Percentiles rank a stretch among this genome's conserved stretches.
Evolutionary conservation across 2,888 invertebrate species (phyloP).

Genomic region (Polymixis flavicincta): DNA sequence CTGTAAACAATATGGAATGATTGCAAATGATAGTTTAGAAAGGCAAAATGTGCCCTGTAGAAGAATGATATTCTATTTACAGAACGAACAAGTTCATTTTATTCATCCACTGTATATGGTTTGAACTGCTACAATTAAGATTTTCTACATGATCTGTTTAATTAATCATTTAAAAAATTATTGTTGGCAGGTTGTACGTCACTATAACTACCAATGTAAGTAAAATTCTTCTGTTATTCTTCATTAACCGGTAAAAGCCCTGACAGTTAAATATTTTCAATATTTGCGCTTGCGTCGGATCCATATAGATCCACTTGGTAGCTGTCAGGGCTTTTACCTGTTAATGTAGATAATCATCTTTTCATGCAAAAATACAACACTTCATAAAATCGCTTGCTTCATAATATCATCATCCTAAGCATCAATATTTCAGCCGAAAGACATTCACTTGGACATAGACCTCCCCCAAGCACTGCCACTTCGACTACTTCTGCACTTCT

Average conservation of each 20-base stretch:
- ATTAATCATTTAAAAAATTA: not conserved
- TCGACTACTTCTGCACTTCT: not conserved
- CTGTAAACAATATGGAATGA: not conserved
- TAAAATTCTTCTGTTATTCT: not conserved
- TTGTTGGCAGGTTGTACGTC: slow-evolving; percentile 32
- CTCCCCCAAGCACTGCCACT: too few species aligned
- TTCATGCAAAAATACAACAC: not conserved
- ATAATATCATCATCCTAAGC: not conserved
- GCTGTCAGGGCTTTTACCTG: too few species aligned
- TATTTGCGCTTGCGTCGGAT: too few species aligned
- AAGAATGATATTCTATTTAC: not conserved
- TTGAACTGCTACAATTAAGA: not conserved
- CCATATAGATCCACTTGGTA: too few species aligned
- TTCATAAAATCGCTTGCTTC: not conserved
- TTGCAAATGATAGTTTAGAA: not conserved
- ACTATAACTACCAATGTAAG: slow-evolving; percentile 21
- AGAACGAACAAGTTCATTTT: not conserved
- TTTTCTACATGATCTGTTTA: not conserved
- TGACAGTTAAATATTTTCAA: too few species aligned
- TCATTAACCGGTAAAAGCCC: too few species aligned
- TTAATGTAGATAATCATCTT: not conserved
- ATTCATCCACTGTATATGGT: not conserved
- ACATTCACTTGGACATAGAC: too few species aligned
- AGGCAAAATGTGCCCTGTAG: not conserved
- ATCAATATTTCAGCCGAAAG: too few species aligned